Evolutionary conservation across 1,140 invertebrate species (phyloP).

Genomic region (Drosophila obscura): DNA sequence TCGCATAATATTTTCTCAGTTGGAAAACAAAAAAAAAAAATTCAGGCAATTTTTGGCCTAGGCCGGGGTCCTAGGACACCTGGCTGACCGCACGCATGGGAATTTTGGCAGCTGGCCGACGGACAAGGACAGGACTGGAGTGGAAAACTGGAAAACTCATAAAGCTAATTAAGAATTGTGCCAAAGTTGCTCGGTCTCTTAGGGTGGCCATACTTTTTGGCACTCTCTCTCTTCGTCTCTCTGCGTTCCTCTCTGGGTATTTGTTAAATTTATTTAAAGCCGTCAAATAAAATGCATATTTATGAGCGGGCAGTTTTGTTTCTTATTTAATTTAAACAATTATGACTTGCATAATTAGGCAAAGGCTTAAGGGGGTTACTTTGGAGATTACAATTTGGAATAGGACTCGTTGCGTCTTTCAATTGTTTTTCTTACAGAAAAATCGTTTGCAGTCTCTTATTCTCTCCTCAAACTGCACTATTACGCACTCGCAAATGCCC

Average conservation of each 20-base stretch:
- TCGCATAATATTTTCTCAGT: constrained; percentile 66
- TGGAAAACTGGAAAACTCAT: constrained; percentile 55
- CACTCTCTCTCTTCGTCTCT: background rate
- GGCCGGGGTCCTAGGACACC: constrained; percentile 29
- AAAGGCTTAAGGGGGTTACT: background rate
- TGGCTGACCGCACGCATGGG: constrained; percentile 74
- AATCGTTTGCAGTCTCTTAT: too few relatives aligned
- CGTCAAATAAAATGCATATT: constrained; percentile 50
- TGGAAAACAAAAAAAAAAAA: constrained; percentile 35
- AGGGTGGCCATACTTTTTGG: constrained; percentile 27
- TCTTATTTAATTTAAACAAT: constrained; percentile 12
- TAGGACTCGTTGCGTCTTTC: too few relatives aligned
- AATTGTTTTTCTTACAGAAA: too few relatives aligned
- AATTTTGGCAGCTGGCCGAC: constrained; percentile 63
- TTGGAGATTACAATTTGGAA: too few relatives aligned
- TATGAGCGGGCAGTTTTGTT: constrained; percentile 18
- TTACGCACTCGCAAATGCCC: too few relatives aligned
- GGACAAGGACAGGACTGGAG: too few relatives aligned
- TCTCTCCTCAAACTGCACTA: too few relatives aligned
- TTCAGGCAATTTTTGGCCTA: constrained; percentile 20
- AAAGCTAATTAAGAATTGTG: constrained; percentile 81
- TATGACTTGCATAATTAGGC: constrained; percentile 26
- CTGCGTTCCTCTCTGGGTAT: constrained; percentile 13
- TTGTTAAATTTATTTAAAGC: constrained; percentile 72
- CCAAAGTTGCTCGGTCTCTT: constrained; percentile 50